Evolutionary conservation across 2,797 vertebrate species (phyloP).

Genomic region (Bryconaethiops microstoma): DNA sequence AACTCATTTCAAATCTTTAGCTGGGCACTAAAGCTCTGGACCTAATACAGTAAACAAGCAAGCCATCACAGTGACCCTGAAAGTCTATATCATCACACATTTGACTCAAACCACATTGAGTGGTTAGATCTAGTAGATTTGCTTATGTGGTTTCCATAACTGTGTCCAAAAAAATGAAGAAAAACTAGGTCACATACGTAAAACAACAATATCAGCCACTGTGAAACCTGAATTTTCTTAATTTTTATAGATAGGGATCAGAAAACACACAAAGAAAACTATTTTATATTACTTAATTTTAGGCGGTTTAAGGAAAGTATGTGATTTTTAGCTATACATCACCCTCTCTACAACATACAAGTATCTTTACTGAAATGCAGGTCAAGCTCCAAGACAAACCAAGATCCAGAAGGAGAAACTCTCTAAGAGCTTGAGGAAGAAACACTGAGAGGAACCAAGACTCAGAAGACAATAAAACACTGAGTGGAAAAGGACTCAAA

Average conservation of each 20-base stretch:
- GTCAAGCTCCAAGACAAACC: not conserved
- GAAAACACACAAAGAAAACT: not conserved
- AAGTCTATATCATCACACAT: not conserved
- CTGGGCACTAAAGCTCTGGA: not conserved
- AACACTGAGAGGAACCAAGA: too few species aligned
- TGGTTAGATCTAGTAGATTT: not conserved
- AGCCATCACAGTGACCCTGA: too few species aligned
- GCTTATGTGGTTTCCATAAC: not conserved
- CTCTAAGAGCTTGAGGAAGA: not conserved
- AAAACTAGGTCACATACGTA: not conserved
- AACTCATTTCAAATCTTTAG: too few species aligned
- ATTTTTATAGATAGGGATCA: not conserved
- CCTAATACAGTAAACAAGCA: not conserved
- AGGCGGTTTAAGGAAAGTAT: not conserved
- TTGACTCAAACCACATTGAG: too few species aligned
- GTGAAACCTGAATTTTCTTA: too few species aligned
- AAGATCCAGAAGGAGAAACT: not conserved
- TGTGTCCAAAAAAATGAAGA: too few species aligned
- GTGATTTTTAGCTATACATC: not conserved
- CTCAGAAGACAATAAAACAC: not conserved
- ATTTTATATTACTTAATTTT: too few species aligned
- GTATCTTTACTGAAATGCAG: too few species aligned
- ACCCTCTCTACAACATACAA: too few species aligned
- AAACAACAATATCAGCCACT: not conserved
- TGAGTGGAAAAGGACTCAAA: not conserved